Percentiles rank a stretch among this genome's conserved stretches.
These are phyloP conservation scores for Drosophila meridiana DNA, from an alignment of 2,888 invertebrate species.

Conservation along the genomic window DNA sequence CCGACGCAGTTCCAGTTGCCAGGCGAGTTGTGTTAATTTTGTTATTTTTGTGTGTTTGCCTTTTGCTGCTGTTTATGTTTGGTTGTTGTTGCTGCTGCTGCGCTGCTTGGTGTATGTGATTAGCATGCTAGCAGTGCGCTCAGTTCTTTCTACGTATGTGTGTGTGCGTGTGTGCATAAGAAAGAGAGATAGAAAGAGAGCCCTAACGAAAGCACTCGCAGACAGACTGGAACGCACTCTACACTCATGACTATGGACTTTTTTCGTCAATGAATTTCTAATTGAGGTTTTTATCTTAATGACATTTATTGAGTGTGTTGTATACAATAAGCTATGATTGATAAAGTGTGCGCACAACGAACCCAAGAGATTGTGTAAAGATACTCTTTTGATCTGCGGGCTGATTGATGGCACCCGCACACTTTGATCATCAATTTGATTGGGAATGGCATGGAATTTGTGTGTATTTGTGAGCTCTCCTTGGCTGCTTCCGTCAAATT, in stretches of 20 bases:
- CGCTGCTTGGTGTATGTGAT: slow-evolving; percentile 47
- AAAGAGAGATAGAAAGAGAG: slow-evolving; percentile 14
- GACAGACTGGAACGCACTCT: slow-evolving; percentile 11
- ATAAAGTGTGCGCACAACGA: slow-evolving; percentile 15
- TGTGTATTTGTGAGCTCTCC: slow-evolving; percentile 9
- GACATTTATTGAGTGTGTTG: slow-evolving; percentile 27
- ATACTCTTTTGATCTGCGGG: slow-evolving; percentile 12
- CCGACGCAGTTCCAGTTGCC: slow-evolving; percentile 45
- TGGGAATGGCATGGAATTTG: slow-evolving; percentile 3
- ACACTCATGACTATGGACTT: slow-evolving; percentile 29
- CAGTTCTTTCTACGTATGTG: slow-evolving; percentile 18
- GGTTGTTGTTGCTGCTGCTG: slow-evolving; percentile 16
- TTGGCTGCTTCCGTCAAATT: slow-evolving; percentile 31
- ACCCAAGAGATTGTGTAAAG: slow-evolving; percentile 1
- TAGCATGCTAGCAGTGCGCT: slow-evolving; percentile 60
- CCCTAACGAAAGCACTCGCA: slow-evolving; percentile 43
- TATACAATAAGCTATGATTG: slow-evolving; percentile 38
- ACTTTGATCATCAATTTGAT: slow-evolving; percentile 25
- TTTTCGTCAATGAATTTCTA: slow-evolving; percentile 63
- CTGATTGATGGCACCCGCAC: slow-evolving; percentile 31
- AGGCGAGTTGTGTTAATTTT: slow-evolving; percentile 47
- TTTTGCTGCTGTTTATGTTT: slow-evolving; percentile 31
- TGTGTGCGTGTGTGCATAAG: not conserved
- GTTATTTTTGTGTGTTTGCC: slow-evolving; percentile 44
- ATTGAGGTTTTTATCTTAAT: slow-evolving; percentile 39